Conservation (phyloP, 2,888 invertebrate species). For the Thalpophila matura region DNA sequence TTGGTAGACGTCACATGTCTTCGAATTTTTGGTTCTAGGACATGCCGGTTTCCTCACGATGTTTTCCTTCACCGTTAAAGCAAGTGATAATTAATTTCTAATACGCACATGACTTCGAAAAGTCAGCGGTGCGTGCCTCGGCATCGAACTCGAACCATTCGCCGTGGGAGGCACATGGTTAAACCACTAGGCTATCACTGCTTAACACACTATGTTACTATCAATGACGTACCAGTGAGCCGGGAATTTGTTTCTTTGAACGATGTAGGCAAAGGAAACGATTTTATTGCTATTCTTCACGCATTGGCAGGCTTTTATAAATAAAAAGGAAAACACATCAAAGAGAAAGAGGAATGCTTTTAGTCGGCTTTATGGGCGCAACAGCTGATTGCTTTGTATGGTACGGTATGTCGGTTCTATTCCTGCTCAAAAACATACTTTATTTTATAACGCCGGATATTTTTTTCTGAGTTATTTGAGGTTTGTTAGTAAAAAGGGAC, state of each 20-base stretch:
- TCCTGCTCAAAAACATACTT: background rate
- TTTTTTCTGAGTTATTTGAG: background rate
- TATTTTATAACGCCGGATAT: background rate
- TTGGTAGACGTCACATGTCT: too few species aligned
- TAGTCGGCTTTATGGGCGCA: conserved; percentile 10
- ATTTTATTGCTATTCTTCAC: conserved; percentile 31
- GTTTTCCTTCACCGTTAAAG: too few species aligned
- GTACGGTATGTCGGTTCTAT: conserved; percentile 11
- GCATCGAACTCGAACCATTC: too few species aligned
- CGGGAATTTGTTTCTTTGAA: conserved; percentile 43
- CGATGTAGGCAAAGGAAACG: conserved; percentile 33
- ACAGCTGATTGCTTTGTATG: conserved; percentile 25
- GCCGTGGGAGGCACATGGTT: too few species aligned
- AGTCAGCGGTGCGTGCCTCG: too few species aligned
- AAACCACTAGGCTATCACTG: too few species aligned
- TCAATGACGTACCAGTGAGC: conserved; percentile 7
- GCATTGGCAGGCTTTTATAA: conserved; percentile 9
- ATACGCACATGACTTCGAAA: too few species aligned
- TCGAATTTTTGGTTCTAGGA: too few species aligned
- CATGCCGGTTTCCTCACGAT: too few species aligned
- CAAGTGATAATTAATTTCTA: too few species aligned
- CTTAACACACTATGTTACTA: too few species aligned
- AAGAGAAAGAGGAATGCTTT: conserved; percentile 34
- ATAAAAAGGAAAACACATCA: conserved; percentile 21
- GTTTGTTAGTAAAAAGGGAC: background rate